phyloP scores from a whole-genome alignment of 2,113 vertebrate species.

The Bambusicola thoracicus region DNA sequence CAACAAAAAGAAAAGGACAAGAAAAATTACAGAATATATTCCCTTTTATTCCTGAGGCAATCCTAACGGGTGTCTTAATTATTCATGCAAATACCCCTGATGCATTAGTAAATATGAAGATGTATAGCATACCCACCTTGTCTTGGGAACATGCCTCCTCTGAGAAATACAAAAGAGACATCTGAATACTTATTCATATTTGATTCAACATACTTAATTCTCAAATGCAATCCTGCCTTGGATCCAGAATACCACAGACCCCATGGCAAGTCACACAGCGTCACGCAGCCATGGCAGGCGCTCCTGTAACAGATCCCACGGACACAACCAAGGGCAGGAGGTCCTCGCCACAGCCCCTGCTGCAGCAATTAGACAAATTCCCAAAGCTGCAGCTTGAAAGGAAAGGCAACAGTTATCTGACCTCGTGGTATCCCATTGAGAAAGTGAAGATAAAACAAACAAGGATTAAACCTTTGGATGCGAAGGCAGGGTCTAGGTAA shows the following conservation, averaged over 20 bases:
- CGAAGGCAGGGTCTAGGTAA: not conserved
- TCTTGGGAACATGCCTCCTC: not conserved
- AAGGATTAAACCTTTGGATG: not conserved
- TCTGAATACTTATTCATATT: not conserved
- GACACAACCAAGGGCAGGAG: not conserved
- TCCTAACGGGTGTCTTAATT: slow-evolving; percentile 52
- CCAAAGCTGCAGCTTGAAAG: not conserved
- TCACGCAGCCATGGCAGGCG: not conserved
- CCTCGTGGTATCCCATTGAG: not conserved
- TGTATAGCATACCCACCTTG: not conserved
- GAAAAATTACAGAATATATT: slow-evolving; percentile 2
- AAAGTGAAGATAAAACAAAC: not conserved
- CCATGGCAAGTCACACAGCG: not conserved
- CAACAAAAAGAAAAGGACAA: slow-evolving; percentile 13
- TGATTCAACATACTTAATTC: not conserved
- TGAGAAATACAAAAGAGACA: not conserved
- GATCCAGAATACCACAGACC: not conserved
- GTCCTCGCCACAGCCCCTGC: not conserved
- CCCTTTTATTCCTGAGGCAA: slow-evolving; percentile 31
- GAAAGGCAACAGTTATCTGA: not conserved
- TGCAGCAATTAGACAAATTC: not conserved
- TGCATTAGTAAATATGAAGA: slow-evolving; percentile 8
- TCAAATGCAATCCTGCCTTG: not conserved
- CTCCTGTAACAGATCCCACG: not conserved
- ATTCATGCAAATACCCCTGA: slow-evolving; percentile 30